Base-by-base conservation (phyloP, 2,113 vertebrate genomes). In the Ciconia boyciana region DNA sequence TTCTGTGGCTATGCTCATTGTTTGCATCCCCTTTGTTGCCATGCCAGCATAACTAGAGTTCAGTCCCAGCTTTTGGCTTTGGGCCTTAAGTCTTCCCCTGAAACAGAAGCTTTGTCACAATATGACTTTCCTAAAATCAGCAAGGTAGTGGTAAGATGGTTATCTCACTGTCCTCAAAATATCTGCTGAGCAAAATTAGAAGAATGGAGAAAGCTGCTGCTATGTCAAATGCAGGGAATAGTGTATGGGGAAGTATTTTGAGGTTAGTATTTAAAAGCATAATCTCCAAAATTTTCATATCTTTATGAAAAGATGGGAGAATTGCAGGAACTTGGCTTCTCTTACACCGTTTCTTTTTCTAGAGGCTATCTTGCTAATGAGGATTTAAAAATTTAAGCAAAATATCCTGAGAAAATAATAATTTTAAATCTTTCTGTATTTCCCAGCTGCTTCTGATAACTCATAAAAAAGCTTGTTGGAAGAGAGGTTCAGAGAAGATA, bases 51-150 rank as follows among this genome's bases (percentile, higher is more conserved):
- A 93, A 78, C 86, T 32, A 16, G 62, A 70, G 32, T 74, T 54
- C 80, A 77, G 46, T 70, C 76, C 55, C 29, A 83, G 54, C 72
- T 90, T 80, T 77, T 95, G 62, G 78, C 92, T 92, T 92, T 81
- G 43, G 58, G 43, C 64, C 39, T 83, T n/a, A 46, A 62, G n/a
- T 71, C 70, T 87, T 83, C 25, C 61, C 39, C 43, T 74, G 32
- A 61, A 95, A 87, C 72, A 91, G 83, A 70, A 92, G 76, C 60
- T 84, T 83, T 95, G 72, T 91, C n/a, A 71, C 60, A 84, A 13
- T 60, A 75, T 9, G n/a, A 91, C 71, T 65, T 85, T 21, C 44
- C 16, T 88, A 76, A 57, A 93, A 72, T 57, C 79, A 77, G 36
- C 64, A 65, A 64, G 82, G 34, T 48, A 71, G 44, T 57, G 70